A percentile compares a stretch with the other conserved stretches of the same genome.
phyloP scores from a whole-genome alignment of 1,140 invertebrate genomes.

The Eumaeus atala region DNA sequence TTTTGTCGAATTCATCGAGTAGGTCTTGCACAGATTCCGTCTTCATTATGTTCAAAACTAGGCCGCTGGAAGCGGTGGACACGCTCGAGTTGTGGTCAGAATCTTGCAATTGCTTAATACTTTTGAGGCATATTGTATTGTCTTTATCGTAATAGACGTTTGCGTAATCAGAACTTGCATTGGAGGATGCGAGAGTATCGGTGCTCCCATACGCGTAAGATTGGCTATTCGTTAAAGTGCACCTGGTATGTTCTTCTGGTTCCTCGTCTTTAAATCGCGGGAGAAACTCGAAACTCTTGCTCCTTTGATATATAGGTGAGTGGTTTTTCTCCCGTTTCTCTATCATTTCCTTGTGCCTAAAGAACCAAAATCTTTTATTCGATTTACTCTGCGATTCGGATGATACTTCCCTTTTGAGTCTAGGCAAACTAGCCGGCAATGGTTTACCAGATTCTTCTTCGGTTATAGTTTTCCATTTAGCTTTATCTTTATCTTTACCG shows the following conservation, averaged over 20 bases:
- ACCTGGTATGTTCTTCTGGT: conserved; percentile 22
- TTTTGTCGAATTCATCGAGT: conserved; percentile 55
- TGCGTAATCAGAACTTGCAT: conserved; percentile 46
- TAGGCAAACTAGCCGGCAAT: neutral
- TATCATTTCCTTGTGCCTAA: conserved; percentile 44
- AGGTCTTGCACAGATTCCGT: conserved; percentile 51
- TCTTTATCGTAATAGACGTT: conserved; percentile 52
- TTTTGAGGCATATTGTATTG: conserved; percentile 51
- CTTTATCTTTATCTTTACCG: conserved; percentile 51
- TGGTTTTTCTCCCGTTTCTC: conserved; percentile 37
- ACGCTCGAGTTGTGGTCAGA: conserved; percentile 44
- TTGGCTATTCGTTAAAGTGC: conserved; percentile 31
- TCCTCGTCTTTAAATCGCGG: conserved; percentile 48
- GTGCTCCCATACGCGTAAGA: conserved; percentile 51
- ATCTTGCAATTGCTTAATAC: conserved; percentile 49
- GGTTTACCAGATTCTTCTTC: conserved; percentile 32
- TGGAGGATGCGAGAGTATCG: conserved; percentile 42
- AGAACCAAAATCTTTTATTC: conserved; percentile 61
- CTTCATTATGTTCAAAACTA: conserved; percentile 48
- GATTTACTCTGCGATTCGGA: conserved; percentile 30
- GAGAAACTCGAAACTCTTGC: conserved; percentile 66
- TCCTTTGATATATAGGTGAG: conserved; percentile 49
- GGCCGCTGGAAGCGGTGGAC: conserved; percentile 41
- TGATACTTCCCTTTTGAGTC: conserved; percentile 13
- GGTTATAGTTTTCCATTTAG: conserved; percentile 47